Percentiles rank a stretch among this genome's conserved stretches.
Evolutionary conservation across 2,797 vertebrate species (phyloP).

Genomic region (Sebastolobus alascanus): DNA sequence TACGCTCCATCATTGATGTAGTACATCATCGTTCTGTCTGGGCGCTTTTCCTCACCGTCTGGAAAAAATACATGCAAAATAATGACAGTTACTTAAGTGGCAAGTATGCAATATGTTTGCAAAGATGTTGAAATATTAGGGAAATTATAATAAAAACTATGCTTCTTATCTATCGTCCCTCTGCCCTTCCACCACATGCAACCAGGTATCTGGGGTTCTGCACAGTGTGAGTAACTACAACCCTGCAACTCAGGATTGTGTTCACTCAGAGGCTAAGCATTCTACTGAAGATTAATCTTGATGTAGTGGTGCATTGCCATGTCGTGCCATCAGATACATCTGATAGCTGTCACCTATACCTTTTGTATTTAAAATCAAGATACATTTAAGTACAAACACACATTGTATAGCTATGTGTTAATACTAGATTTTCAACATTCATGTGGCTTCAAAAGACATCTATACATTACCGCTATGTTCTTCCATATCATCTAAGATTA

Average conservation of each 20-base stretch:
- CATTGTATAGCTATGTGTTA: no score
- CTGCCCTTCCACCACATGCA: neutral
- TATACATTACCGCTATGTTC: neutral
- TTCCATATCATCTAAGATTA: constrained; percentile 28
- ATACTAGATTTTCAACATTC: neutral
- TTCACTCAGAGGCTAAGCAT: no score
- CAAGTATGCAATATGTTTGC: neutral
- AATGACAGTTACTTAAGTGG: neutral
- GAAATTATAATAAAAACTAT: neutral
- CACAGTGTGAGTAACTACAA: neutral
- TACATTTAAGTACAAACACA: no score
- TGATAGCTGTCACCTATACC: neutral
- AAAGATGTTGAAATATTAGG: neutral
- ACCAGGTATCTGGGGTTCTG: neutral
- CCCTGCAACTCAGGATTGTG: neutral
- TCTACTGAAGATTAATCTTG: no score
- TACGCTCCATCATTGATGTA: neutral
- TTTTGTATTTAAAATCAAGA: neutral
- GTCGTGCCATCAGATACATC: neutral
- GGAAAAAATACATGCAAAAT: neutral
- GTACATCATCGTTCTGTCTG: neutral
- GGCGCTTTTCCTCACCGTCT: neutral
- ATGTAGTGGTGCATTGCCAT: no score
- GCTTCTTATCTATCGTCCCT: neutral
- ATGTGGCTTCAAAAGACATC: neutral